Evolutionary conservation across 2,113 vertebrate species (phyloP).

Genomic region (Aegypius monachus): DNA sequence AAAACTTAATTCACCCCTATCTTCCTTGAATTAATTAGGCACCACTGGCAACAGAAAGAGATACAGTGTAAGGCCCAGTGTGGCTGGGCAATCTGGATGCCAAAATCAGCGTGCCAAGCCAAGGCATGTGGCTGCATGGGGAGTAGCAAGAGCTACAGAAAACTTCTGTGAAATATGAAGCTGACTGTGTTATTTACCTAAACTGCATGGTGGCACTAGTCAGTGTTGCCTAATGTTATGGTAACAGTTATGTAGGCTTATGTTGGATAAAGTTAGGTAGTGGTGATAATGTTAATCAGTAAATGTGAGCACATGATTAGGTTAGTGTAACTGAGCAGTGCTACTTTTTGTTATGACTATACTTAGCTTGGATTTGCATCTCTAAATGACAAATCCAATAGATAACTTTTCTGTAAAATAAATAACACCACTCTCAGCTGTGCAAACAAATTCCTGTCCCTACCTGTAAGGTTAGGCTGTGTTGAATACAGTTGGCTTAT

Average conservation of each 20-base stretch:
- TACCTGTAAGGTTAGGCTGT: neutral
- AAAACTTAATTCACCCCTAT: neutral
- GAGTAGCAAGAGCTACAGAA: neutral
- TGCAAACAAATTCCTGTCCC: neutral
- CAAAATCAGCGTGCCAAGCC: fast-evolving
- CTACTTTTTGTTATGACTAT: neutral
- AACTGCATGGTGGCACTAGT: no score
- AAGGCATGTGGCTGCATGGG: fast-evolving
- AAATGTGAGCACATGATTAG: neutral
- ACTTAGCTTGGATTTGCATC: neutral
- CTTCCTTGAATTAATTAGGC: neutral
- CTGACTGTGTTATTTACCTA: neutral
- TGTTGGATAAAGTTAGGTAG: no score
- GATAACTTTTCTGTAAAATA: neutral
- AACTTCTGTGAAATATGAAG: neutral
- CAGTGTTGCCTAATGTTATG: fast-evolving
- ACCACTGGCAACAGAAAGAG: neutral
- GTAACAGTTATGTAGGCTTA: fast-evolving
- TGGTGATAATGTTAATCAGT: neutral
- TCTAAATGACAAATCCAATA: neutral
- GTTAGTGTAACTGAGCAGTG: neutral
- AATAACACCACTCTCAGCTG: neutral
- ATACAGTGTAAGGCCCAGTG: neutral
- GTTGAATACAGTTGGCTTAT: neutral
- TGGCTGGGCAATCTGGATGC: neutral